A percentile compares a stretch with the other conserved stretches of the same genome.
Conservation (phyloP, 2,113 vertebrate genomes). For the Anser brachyrhynchus region DNA sequence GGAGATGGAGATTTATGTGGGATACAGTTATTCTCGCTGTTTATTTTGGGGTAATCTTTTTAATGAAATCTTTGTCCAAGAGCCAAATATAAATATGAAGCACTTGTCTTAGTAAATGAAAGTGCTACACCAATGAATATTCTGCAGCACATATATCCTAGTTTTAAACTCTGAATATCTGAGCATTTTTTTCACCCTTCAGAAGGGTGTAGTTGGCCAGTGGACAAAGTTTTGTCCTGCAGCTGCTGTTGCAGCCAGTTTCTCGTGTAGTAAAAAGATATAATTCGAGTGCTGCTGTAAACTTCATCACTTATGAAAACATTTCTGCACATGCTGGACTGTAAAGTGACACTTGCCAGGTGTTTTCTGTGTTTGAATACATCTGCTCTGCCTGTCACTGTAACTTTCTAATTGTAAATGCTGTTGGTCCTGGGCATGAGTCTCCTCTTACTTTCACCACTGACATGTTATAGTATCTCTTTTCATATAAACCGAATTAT, state of each 20-base stretch:
- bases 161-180: not conserved
- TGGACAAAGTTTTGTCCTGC: not conserved
- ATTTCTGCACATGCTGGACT: constrained; percentile 20
- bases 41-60: not conserved
- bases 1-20: not conserved
- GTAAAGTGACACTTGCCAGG: constrained; percentile 22
- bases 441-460: not conserved
- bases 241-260: not conserved
- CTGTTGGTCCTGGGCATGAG: not conserved
- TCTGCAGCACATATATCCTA: not conserved
- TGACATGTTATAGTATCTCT: not conserved
- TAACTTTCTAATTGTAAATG: not conserved
- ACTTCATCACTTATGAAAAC: constrained; percentile 34
- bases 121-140: not conserved
- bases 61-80: not conserved
- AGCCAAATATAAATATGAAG: not conserved
- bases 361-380: constrained; percentile 5
- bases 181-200: not conserved
- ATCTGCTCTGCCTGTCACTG: not conserved
- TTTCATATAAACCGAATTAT: not conserved
- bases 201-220: not conserved
- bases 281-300: not conserved
- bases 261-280: not conserved
- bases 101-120: not conserved
- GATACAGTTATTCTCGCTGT: not conserved